Conservation (phyloP, 2,888 invertebrate species). For the Lycocerus yunnanus region DNA sequence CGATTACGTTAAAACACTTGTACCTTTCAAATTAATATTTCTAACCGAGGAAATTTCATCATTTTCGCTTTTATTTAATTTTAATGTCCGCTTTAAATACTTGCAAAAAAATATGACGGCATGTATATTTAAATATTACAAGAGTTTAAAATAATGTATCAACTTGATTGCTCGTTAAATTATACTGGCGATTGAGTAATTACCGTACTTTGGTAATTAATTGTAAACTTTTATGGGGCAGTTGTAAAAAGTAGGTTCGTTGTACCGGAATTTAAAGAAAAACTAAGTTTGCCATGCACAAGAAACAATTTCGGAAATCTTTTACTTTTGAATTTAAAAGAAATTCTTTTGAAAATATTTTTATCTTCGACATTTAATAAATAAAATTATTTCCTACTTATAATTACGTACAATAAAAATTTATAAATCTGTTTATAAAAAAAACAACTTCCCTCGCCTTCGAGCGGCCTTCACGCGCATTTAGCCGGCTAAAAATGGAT, state of each 20-base stretch:
- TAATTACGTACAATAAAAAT: too few relatives aligned
- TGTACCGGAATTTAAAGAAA: background rate
- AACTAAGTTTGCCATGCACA: background rate
- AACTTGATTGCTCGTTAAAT: background rate
- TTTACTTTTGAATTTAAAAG: too few relatives aligned
- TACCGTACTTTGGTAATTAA: background rate
- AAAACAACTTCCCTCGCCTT: too few relatives aligned
- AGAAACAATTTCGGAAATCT: background rate
- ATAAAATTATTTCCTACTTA: too few relatives aligned
- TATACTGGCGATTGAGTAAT: background rate
- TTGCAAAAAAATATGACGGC: background rate
- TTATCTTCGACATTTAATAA: too few relatives aligned
- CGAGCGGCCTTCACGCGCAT: too few relatives aligned
- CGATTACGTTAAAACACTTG: background rate
- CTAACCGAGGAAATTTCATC: background rate
- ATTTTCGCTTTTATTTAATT: background rate
- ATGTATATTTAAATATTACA: background rate
- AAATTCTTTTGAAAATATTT: too few relatives aligned
- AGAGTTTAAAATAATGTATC: background rate
- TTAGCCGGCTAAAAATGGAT: too few relatives aligned
- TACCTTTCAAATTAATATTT: background rate
- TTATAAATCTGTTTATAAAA: too few relatives aligned
- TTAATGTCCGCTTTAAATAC: background rate
- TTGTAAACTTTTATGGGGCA: background rate
- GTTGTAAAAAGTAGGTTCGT: background rate